Conservation (phyloP, 1,140 invertebrate genomes). For the Diabrotica undecimpunctata region DNA sequence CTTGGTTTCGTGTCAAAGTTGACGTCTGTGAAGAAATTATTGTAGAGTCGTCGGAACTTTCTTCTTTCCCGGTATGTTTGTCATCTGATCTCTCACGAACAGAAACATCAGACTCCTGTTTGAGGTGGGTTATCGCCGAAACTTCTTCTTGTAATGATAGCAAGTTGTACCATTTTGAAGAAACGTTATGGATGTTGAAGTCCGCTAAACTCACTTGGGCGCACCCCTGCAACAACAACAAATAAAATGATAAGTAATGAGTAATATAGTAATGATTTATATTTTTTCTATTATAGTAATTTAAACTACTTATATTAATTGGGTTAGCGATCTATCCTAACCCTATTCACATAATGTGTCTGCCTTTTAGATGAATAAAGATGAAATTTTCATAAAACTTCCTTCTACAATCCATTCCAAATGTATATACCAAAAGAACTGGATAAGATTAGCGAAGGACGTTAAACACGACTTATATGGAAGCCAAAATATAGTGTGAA, state of each 20-base stretch:
- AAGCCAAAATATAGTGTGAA: too few species aligned
- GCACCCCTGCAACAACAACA: constrained; percentile 69
- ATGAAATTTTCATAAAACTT: too few species aligned
- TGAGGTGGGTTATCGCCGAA: constrained; percentile 36
- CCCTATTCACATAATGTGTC: too few species aligned
- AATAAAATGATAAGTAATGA: not conserved
- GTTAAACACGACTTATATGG: too few species aligned
- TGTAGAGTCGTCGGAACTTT: constrained; percentile 94
- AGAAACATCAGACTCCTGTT: constrained; percentile 39
- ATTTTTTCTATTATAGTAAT: too few species aligned
- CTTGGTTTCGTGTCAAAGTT: constrained; percentile 88
- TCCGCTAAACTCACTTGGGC: constrained; percentile 93
- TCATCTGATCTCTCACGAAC: constrained; percentile 35
- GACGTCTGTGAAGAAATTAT: constrained; percentile 95
- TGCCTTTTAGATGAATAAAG: too few species aligned
- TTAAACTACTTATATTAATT: too few species aligned
- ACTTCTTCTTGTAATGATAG: constrained; percentile 79
- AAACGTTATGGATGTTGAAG: constrained; percentile 78
- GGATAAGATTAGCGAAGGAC: too few species aligned
- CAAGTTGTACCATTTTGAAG: constrained; percentile 92
- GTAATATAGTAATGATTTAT: too few species aligned
- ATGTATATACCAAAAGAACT: too few species aligned
- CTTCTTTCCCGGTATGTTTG: constrained; percentile 60
- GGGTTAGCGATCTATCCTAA: too few species aligned
- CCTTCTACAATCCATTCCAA: too few species aligned